Evolutionary conservation across 2,797 vertebrate genomes (phyloP), one percentile per base, ranked within the genome.

Genomic region (Cephalopachus bancanus): DNA sequence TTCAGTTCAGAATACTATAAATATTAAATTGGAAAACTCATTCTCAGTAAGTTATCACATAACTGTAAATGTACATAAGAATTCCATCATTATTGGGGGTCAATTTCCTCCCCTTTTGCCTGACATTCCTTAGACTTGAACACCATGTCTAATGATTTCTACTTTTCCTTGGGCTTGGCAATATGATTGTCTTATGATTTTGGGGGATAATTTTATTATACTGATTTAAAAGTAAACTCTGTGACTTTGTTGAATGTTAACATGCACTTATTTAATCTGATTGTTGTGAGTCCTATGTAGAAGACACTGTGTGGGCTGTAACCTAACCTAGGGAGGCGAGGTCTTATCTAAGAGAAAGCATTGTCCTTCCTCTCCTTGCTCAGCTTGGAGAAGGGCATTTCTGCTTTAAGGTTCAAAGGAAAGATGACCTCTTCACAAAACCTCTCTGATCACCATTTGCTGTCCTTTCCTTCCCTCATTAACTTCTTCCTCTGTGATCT

Each of bases 11-110:
- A 90, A 76, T 67, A 69, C 65, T 81, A 57, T 69, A 62, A 89
- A 90, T 84, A 93, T 90, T 71, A 87, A 87, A 92, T 69, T 49
- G 30, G 75, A 84, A 96, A 76, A 67, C 33, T 72, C 67, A 44
- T 55, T 87, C 75, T 72, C 44, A 19, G 69, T 37, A 72, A 60
- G 30, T 92, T 57, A 69, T 28, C 72, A 10, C 20, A 2, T 84
- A 67, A 71, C 57, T 37, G 26, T 49, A 90, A 75, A 22, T 51
- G 33, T 74, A 6, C 26, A 0, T 5, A 49, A 84, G 62, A 60
- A 93, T 78, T 65, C 69, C 49, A 7, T 90, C 51, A 14, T 24
- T 59, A 37, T 59, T 10, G 1, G 57, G 65, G 10, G 44, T 75
- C 22, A 44, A 17, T 57, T 80, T 75, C 62, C 62, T 94, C 9